Conservation (phyloP, 2,888 invertebrate genomes). For the Tolmerus cingulatus region DNA sequence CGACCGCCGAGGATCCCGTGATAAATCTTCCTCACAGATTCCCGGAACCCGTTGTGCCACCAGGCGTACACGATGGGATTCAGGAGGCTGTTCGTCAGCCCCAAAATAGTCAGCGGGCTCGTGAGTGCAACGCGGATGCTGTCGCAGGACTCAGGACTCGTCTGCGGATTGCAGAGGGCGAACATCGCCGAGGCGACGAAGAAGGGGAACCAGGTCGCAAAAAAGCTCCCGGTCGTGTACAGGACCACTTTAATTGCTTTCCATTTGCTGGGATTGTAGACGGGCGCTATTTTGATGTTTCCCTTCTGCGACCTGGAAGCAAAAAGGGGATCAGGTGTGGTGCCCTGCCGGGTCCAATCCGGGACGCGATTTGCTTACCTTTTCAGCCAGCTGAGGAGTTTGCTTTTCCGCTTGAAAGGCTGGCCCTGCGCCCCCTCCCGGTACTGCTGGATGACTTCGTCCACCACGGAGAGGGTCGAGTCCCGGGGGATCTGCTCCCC, state of each 20-base stretch:
- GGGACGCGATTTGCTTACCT: not conserved
- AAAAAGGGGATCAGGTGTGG: not conserved
- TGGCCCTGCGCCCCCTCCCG: constrained; percentile 24
- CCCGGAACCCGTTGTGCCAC: constrained; percentile 75
- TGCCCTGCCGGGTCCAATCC: not conserved
- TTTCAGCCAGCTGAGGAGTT: constrained; percentile 9
- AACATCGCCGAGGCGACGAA: constrained; percentile 68
- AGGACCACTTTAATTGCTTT: constrained; percentile 71
- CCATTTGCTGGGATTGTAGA: constrained; percentile 66
- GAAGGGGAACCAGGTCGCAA: constrained; percentile 71
- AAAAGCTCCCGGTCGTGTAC: constrained; percentile 69
- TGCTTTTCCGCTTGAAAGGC: constrained; percentile 29
- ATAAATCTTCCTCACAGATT: constrained; percentile 51
- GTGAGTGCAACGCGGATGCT: constrained; percentile 65
- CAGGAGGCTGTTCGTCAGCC: constrained; percentile 69
- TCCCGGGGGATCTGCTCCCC: not conserved
- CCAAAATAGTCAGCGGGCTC: constrained; percentile 69
- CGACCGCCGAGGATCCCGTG: not conserved
- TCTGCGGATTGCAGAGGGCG: constrained; percentile 66
- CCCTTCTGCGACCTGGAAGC: constrained; percentile 22
- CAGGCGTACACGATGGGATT: constrained; percentile 75
- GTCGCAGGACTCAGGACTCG: constrained; percentile 65
- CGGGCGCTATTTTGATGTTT: constrained; percentile 46
- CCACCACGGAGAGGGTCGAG: not conserved
- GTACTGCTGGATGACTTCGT: constrained; percentile 43